phyloP scores from a whole-genome alignment of 2,113 vertebrate genomes.

The Cervus canadensis region DNA sequence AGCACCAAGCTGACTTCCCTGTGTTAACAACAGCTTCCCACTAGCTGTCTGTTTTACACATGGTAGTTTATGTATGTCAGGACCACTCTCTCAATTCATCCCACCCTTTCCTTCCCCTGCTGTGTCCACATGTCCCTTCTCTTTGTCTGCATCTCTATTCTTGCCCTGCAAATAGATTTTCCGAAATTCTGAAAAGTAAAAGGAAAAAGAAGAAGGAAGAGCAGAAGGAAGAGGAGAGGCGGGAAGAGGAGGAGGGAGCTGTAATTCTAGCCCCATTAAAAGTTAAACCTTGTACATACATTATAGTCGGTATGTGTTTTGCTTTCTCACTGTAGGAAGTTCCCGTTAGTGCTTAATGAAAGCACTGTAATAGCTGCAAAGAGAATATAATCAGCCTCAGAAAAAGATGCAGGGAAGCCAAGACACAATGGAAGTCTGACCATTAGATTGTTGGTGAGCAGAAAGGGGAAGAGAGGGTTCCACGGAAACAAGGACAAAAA shows the following conservation, averaged over 20 bases:
- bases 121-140: neutral
- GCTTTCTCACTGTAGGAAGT: neutral
- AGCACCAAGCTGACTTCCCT: neutral
- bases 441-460: neutral
- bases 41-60: neutral
- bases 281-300: neutral
- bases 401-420: neutral
- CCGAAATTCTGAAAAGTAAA: neutral
- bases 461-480: neutral
- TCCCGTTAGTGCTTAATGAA: neutral
- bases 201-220: neutral
- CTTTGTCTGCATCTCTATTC: neutral
- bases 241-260: neutral
- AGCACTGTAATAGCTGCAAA: neutral
- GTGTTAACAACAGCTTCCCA: neutral
- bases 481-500: neutral
- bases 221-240: neutral
- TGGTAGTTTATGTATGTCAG: neutral
- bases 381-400: neutral
- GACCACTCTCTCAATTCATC: neutral
- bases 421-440: neutral
- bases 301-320: neutral
- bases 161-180: neutral
- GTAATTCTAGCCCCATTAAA: neutral
- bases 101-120: neutral